A percentile compares a stretch with the other conserved stretches of the same genome.
These are phyloP conservation scores for Coreius guichenoti DNA, from an alignment of 2,797 vertebrate genomes.

Conservation along the genomic window DNA sequence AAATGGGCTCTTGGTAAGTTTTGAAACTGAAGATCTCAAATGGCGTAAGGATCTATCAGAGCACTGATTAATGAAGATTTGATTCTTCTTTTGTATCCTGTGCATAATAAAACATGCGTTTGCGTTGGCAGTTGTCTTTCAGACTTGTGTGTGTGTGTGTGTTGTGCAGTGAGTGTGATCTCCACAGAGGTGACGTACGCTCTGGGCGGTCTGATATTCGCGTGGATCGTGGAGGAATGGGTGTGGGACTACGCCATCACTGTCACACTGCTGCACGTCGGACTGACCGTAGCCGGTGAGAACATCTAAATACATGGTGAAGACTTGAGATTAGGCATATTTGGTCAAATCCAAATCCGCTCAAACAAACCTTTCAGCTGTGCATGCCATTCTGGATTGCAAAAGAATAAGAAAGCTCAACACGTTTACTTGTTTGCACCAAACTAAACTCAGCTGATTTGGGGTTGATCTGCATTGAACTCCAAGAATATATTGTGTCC, in stretches of 20 bases:
- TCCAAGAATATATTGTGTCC: neutral
- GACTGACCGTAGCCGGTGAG: slow-evolving; percentile 82
- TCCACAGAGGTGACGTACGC: slow-evolving; percentile 87
- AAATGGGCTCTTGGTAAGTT: neutral
- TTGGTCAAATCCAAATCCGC: neutral
- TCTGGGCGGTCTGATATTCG: slow-evolving; percentile 84
- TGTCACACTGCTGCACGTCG: slow-evolving; percentile 85
- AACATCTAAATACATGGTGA: neutral
- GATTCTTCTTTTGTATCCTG: neutral
- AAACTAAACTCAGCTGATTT: neutral
- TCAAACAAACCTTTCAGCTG: too few relatives aligned
- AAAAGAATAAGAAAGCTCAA: too few relatives aligned
- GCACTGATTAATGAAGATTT: neutral
- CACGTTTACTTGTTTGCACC: neutral
- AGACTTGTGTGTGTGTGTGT: neutral
- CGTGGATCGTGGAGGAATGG: slow-evolving; percentile 90
- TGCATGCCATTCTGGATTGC: too few relatives aligned
- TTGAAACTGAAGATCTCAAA: neutral
- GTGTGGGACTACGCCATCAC: slow-evolving; percentile 92
- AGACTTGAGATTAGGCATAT: neutral
- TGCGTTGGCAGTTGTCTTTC: neutral
- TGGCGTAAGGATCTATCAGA: neutral
- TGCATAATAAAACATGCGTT: too few relatives aligned
- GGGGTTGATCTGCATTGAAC: neutral
- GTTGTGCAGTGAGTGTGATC: slow-evolving; percentile 83